Conservation (phyloP, 2,888 invertebrate genomes). For the Melieria picta region DNA sequence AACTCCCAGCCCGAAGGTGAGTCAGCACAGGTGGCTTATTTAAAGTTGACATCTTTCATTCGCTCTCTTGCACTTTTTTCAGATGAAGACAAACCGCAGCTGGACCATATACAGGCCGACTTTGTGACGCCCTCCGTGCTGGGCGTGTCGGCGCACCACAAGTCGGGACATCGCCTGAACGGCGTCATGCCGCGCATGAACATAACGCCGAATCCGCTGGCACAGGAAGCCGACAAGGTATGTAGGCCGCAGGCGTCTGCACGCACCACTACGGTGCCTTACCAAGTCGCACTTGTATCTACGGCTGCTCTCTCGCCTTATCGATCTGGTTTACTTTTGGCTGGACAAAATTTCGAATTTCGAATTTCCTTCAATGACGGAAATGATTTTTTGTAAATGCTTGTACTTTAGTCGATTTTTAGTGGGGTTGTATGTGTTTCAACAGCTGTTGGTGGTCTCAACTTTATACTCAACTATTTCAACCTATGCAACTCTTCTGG, state of each 20-base stretch:
- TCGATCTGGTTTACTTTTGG: slow-evolving; percentile 10
- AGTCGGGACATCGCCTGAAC: slow-evolving; percentile 58
- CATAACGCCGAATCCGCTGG: slow-evolving; percentile 65
- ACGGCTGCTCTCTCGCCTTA: slow-evolving; percentile 7
- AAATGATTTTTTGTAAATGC: slow-evolving; percentile 11
- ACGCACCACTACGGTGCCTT: background rate
- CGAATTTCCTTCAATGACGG: slow-evolving; percentile 14
- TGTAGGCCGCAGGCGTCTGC: slow-evolving; percentile 17
- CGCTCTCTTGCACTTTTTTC: background rate
- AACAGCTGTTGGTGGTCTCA: slow-evolving; percentile 44
- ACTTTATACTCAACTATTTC: slow-evolving; percentile 34
- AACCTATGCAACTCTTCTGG: slow-evolving; percentile 27
- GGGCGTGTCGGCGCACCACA: slow-evolving; percentile 58
- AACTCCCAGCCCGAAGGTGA: slow-evolving; percentile 61
- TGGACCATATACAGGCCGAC: slow-evolving; percentile 65
- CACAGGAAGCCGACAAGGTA: slow-evolving; percentile 65
- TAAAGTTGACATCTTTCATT: background rate
- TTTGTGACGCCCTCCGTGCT: slow-evolving; percentile 60
- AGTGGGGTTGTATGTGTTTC: slow-evolving; percentile 47
- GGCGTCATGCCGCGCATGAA: slow-evolving; percentile 65
- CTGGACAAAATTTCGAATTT: slow-evolving; percentile 7
- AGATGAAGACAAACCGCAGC: slow-evolving; percentile 65
- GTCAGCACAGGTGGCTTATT: background rate
- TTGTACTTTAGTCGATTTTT: slow-evolving; percentile 34
- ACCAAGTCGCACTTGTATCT: slow-evolving; percentile 36